Conservation (phyloP, 2,888 invertebrate species). For the Iphiclides podalirius region DNA sequence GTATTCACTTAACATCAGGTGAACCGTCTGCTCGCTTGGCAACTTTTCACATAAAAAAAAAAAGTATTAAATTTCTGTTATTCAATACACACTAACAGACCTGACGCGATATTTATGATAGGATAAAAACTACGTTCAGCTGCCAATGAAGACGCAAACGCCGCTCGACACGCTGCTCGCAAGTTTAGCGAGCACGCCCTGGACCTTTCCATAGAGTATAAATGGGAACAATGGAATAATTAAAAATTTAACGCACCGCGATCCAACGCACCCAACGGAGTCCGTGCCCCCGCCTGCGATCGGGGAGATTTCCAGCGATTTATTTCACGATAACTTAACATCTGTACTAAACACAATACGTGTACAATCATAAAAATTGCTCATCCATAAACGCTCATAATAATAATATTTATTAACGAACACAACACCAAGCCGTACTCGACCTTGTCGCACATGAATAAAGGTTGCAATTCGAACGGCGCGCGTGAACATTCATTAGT, state of each 20-base stretch:
- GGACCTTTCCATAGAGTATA: too few relatives aligned
- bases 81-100: too few relatives aligned
- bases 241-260: slow-evolving; percentile 22
- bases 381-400: slow-evolving; percentile 69
- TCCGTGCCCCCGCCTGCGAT: slow-evolving; percentile 37
- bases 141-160: too few relatives aligned
- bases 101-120: too few relatives aligned
- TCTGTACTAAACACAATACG: slow-evolving; percentile 48
- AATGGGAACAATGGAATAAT: slow-evolving; percentile 27
- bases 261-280: neutral
- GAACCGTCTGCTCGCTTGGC: too few relatives aligned
- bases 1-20: too few relatives aligned
- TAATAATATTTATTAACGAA: slow-evolving; percentile 58
- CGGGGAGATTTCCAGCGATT: slow-evolving; percentile 40
- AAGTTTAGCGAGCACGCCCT: too few relatives aligned
- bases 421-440: too few relatives aligned
- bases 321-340: slow-evolving; percentile 35
- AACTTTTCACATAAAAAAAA: too few relatives aligned
- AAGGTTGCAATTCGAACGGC: slow-evolving; percentile 36
- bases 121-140: too few relatives aligned
- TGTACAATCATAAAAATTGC: slow-evolving; percentile 71
- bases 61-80: too few relatives aligned
- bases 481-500: slow-evolving; percentile 59
- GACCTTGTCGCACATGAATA: slow-evolving; percentile 30
- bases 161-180: too few relatives aligned